Conservation (phyloP, 2,113 vertebrate genomes). For the Phalacrocorax carbo region DNA sequence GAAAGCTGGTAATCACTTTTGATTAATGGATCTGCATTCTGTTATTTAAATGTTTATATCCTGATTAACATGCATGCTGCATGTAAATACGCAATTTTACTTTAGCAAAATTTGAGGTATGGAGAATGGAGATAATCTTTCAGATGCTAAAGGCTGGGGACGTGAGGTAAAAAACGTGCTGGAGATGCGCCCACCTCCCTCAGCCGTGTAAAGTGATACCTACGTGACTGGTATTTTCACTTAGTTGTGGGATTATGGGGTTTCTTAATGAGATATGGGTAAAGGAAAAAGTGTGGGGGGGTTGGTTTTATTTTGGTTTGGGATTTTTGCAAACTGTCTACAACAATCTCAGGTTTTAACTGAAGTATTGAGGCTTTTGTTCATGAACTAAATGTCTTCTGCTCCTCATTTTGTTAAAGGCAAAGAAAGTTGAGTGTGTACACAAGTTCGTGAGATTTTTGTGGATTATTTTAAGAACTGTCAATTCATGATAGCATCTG, state of each 20-base stretch:
- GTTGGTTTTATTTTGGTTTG: background rate
- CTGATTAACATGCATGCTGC: background rate
- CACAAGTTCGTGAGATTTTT: background rate
- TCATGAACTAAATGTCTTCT: background rate
- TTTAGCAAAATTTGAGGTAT: background rate
- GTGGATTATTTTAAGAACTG: background rate
- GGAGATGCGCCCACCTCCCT: background rate
- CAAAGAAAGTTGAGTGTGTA: background rate
- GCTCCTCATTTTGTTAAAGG: background rate
- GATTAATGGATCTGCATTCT: constrained; percentile 20
- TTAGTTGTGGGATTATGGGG: background rate
- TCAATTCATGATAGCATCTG: background rate
- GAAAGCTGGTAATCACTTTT: constrained; percentile 35
- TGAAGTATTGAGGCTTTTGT: background rate
- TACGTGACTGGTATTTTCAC: background rate
- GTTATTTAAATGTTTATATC: constrained; percentile 25
- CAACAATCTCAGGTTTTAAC: background rate
- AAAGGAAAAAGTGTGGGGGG: background rate
- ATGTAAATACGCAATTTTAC: background rate
- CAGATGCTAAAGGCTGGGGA: background rate
- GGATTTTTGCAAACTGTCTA: background rate
- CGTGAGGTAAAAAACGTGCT: background rate
- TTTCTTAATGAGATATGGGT: background rate
- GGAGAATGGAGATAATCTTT: background rate
- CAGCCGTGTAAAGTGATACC: background rate